These are phyloP conservation scores for Petrophora chlorosata DNA, from an alignment of 2,888 invertebrate species.

Conservation along the genomic window DNA sequence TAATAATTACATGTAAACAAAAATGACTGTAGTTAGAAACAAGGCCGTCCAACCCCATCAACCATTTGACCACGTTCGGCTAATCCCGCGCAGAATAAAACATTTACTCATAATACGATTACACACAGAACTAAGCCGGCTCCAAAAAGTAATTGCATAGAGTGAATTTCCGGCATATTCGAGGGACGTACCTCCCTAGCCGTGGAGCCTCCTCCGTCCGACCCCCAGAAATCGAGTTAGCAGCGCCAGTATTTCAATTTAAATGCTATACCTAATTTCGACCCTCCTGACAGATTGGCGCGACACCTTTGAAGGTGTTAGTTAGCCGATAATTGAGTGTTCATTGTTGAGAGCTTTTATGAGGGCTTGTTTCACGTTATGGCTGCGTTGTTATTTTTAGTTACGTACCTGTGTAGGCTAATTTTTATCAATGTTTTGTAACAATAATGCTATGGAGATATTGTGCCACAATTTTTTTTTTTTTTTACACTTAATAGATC, in stretches of 20 bases:
- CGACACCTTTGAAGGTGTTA: conserved; percentile 35
- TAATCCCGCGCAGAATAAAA: conserved; percentile 18
- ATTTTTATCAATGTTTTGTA: background rate
- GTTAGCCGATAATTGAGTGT: conserved; percentile 17
- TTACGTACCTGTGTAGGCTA: background rate
- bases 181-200: background rate
- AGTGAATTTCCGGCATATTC: conserved; percentile 22
- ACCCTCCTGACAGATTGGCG: conserved; percentile 45
- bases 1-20: too few relatives aligned
- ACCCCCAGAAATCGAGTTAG: conserved; percentile 75
- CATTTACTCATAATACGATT: conserved; percentile 23
- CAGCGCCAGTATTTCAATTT: conserved; percentile 74
- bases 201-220: conserved; percentile 50
- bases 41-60: conserved; percentile 7
- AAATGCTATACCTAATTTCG: conserved; percentile 72
- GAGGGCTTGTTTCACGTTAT: conserved; percentile 1
- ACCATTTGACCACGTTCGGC: conserved; percentile 5
- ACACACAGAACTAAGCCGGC: conserved; percentile 19
- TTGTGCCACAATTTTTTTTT: too few relatives aligned
- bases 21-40: too few relatives aligned
- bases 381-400: background rate
- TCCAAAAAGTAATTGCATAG: conserved; percentile 20
- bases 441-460: too few relatives aligned
- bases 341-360: conserved; percentile 18
- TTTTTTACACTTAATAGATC: too few relatives aligned